Base-by-base conservation (phyloP, 2,888 invertebrate genomes). In the Plebejus argus region DNA sequence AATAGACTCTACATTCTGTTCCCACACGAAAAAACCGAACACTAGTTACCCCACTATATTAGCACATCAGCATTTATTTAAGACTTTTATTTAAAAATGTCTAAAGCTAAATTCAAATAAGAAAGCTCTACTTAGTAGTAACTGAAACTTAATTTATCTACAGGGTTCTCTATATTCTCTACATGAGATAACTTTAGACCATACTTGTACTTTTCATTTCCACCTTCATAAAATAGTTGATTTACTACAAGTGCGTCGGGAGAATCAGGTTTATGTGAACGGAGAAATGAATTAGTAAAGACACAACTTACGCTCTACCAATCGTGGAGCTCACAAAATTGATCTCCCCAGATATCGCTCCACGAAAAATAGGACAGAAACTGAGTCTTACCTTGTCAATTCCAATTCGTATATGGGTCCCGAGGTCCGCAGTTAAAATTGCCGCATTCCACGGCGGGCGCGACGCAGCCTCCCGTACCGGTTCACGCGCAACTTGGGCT, bases 401-500 rank as follows among this genome's bases (percentile, higher is more conserved):
- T 89, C 90, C 89, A 90, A 88, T 88, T 89, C 88, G 86, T 87
- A 87, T 90, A 90, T 89, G 89, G 90, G 89, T 90, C 88, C 90
- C 88, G 90, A 89, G 87, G 90, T 90, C 92, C 90, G 93, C 92
- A 92, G 93, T 92, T 93, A 93, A 93, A 93, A 92, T 93, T 93
- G 90, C 93, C 92, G 93, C 93, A 94, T 94, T 94, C 93, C 93
- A 89, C 89, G 88, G 87, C 90, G 88, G 90, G 91, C 91, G 91
- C 89, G 88, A 87, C 91, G 91, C 92, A 92, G 91, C 91, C 88
- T 92, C 91, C 90, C 89, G 88, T 89, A 91, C 91, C 91, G 91
- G 91, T 91, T 89, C 89, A 85, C 84, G 83, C 84, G 82, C 82
- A 83, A 82, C 81, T 82, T 79, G 83, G 79, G 78, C 81, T 79